These are phyloP conservation scores for Acrobasis suavella DNA, from an alignment of 2,888 invertebrate species.

Conservation along the genomic window DNA sequence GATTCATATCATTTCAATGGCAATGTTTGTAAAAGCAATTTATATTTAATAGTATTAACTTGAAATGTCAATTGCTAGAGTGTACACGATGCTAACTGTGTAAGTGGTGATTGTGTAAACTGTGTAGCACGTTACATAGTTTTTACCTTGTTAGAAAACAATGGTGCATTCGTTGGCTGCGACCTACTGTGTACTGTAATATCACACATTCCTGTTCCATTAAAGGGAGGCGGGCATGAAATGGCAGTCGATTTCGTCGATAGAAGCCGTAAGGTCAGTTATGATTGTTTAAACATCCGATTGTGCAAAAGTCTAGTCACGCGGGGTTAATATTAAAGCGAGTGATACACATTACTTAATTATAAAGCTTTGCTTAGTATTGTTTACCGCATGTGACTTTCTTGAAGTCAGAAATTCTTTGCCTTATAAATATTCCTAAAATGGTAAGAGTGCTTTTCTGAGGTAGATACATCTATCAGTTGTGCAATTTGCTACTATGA, in stretches of 20 bases:
- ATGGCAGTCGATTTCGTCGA: constrained; percentile 49
- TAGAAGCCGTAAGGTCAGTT: constrained; percentile 51
- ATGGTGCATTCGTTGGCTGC: constrained; percentile 10
- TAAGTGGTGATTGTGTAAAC: constrained; percentile 14
- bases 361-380: no score
- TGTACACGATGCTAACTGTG: constrained; percentile 11
- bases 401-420: no score
- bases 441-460: no score
- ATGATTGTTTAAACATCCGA: constrained; percentile 60
- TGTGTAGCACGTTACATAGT: constrained; percentile 9
- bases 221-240: constrained; percentile 40
- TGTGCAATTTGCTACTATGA: no score
- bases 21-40: not conserved
- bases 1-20: constrained; percentile 5
- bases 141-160: constrained; percentile 22
- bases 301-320: constrained; percentile 67
- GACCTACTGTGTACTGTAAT: constrained; percentile 14
- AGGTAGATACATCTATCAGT: no score
- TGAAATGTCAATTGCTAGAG: constrained; percentile 5
- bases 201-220: constrained; percentile 32
- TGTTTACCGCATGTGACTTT: no score
- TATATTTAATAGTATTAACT: constrained; percentile 4
- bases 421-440: no score
- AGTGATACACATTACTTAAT: not conserved
- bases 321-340: constrained; percentile 29